phyloP scores from a whole-genome alignment of 35 echinoderm and acorn worm species.

The Heliocidaris tuberculata region DNA sequence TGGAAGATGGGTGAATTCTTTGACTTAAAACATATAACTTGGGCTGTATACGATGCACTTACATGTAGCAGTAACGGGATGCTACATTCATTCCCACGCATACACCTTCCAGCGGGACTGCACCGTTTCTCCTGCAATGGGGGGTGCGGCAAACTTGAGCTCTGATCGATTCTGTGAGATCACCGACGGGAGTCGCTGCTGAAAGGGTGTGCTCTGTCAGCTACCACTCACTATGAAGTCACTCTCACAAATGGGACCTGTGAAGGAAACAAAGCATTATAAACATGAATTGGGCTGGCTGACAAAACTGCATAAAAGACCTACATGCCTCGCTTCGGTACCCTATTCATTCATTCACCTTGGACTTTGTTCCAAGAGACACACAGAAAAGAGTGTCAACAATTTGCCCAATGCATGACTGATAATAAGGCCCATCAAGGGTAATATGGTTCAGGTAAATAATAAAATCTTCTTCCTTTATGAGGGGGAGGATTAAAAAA shows the following conservation, averaged over 20 bases:
- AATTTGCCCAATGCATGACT: not conserved
- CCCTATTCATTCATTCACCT: not conserved
- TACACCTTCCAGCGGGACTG: not conserved
- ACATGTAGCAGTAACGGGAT: not conserved
- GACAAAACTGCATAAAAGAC: not conserved
- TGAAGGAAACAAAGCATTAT: constrained; percentile 29
- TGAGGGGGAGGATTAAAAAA: not conserved
- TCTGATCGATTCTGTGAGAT: not conserved
- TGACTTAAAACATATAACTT: not conserved
- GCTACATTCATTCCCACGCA: not conserved
- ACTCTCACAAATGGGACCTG: constrained; percentile 33
- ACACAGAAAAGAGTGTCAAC: constrained; percentile 22
- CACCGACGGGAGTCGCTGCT: not conserved
- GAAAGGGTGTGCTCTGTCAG: constrained; percentile 16
- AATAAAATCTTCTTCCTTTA: not conserved
- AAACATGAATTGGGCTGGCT: constrained; percentile 39
- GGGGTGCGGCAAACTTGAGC: constrained; percentile 14
- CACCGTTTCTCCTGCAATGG: not conserved
- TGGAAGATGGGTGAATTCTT: not conserved
- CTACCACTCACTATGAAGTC: constrained; percentile 6
- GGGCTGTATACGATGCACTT: not conserved
- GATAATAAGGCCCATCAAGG: not conserved
- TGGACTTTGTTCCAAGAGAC: constrained; percentile 7
- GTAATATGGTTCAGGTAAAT: not conserved
- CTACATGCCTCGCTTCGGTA: not conserved